These are phyloP conservation scores for Xenopus laevis DNA, from an alignment of 2,113 vertebrate species.

Conservation along the genomic window DNA sequence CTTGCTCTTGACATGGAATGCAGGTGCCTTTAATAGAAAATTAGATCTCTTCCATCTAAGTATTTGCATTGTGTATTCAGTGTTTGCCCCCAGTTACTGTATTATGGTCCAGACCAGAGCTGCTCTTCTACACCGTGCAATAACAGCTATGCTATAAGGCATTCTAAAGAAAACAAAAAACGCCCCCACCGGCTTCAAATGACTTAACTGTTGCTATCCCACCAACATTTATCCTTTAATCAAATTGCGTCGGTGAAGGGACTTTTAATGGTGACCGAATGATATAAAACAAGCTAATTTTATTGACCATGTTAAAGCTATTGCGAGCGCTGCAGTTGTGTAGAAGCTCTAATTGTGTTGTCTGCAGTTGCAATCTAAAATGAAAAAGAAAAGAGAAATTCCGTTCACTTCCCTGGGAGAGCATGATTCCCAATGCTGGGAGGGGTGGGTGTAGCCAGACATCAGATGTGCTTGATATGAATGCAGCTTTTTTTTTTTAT, in stretches of 20 bases:
- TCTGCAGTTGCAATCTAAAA: too few relatives aligned
- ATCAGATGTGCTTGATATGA: conserved; percentile 31
- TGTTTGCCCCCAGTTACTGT: not conserved
- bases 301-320: not conserved
- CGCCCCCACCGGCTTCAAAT: too few relatives aligned
- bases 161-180: too few relatives aligned
- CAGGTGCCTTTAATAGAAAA: conserved; percentile 1
- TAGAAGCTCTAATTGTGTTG: too few relatives aligned
- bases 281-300: not conserved
- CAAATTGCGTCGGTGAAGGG: too few relatives aligned
- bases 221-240: too few relatives aligned
- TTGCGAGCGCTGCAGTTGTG: not conserved
- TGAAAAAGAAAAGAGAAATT: not conserved
- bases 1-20: too few relatives aligned
- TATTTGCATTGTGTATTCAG: too few relatives aligned
- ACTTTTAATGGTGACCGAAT: too few relatives aligned
- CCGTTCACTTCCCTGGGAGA: conserved; percentile 10
- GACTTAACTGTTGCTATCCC: too few relatives aligned
- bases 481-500: conserved; percentile 38
- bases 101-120: not conserved
- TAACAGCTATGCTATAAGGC: not conserved
- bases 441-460: conserved; percentile 11
- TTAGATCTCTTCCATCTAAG: not conserved
- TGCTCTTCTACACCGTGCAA: not conserved
- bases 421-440: conserved; percentile 16